These are phyloP conservation scores for Mechanitis mazaeus DNA, from an alignment of 2,888 invertebrate species.

Conservation along the genomic window DNA sequence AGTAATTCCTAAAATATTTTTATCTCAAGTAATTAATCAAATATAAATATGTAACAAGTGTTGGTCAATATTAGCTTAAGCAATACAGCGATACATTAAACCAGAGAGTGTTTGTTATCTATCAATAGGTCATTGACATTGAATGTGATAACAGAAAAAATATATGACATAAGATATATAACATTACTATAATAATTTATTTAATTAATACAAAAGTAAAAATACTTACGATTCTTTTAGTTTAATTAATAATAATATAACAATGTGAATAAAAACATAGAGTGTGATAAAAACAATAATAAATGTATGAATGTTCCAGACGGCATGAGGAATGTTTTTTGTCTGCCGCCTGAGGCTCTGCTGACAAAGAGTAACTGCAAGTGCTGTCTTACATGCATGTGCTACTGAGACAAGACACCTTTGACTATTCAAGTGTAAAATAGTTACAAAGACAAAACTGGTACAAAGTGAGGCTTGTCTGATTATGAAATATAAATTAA, in stretches of 20 bases:
- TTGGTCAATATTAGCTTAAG: constrained; percentile 16
- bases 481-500: neutral
- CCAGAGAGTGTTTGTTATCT: constrained; percentile 15
- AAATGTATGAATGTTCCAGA: constrained; percentile 26
- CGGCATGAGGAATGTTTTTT: constrained; percentile 28
- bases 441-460: neutral
- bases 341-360: constrained; percentile 30
- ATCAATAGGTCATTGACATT: constrained; percentile 26
- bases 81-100: constrained; percentile 13
- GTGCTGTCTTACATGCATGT: constrained; percentile 13
- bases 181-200: too few relatives aligned
- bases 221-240: neutral
- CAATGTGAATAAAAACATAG: neutral
- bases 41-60: neutral
- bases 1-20: too few relatives aligned
- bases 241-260: too few relatives aligned
- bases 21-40: too few relatives aligned
- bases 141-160: constrained; percentile 14
- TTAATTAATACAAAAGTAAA: neutral
- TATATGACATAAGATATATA: too few relatives aligned
- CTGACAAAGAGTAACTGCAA: constrained; percentile 34
- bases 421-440: constrained; percentile 1
- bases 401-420: constrained; percentile 4
- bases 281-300: constrained; percentile 14
- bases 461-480: neutral